Base-by-base conservation (phyloP, 2,113 vertebrate genomes). In the Erinaceus europaeus region DNA sequence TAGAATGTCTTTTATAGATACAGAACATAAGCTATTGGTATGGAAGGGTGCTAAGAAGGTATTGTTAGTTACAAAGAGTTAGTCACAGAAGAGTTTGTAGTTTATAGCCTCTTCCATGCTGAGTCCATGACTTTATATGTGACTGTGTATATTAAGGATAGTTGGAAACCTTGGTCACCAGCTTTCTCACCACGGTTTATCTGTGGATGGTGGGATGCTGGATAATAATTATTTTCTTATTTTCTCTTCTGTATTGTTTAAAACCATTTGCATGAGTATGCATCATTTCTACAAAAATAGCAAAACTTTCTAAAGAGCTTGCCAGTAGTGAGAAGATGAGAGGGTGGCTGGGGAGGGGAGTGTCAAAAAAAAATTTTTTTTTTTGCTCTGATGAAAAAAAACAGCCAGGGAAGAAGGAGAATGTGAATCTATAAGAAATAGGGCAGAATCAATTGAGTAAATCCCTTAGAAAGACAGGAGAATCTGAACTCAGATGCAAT, bases 211-310 rank as follows among this genome's bases (percentile, higher is more conserved):
- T 27, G 36, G 69, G 78, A 55, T 83, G 67, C 72, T 78, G n/a
- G n/a, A 12, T 67, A 68, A 42, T 10, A 36, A 40, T 92, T 62
- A 89, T 82, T 90, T 95, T 90, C 77, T 55, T 90, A 21, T 86
- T 76, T 69, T 36, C 53, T 76, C 52, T 74, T 84, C 69, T 50
- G 36, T 90, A n/a, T 91, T 86, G 27, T 93, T 91, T 94, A 55
- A 91, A 84, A 72, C 77, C n/a, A 78, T 94, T 94, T 90, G 53
- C 64, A 61, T n/a, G 67, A 80, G 72, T 80, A 69, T 72, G 71
- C 61, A 76, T 90, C 89, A 68, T 75, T 74, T 81, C 79, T 87
- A 89, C 46, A 82, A 85, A 94, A 94, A 94, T 84, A 93, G 91
- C 91, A 81, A 84, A 86, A 81, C 77, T 91, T 86, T 91, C 73